Evolutionary conservation across 2,797 vertebrate species (phyloP), one percentile per base, ranked within the genome.

Genomic region (Siniperca undulata): DNA sequence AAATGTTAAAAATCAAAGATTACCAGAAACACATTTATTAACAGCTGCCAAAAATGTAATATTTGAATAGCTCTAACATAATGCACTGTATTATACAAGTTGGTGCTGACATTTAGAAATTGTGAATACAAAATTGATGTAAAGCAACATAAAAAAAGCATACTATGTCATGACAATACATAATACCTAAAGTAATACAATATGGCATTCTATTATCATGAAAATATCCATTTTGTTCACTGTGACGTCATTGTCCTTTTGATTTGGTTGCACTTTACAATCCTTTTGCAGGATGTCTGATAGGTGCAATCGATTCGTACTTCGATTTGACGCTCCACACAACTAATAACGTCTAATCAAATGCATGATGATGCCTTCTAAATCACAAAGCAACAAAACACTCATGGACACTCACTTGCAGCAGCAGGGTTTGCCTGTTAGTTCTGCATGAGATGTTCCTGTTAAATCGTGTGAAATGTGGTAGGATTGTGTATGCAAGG

Each of bases 1-100:
- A 74, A 61, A 74, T 5, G 4, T 62, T 55, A 0, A n/a, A 76
- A 80, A 72, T 16, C 48, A 84, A 85, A 83, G 66, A 73, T 69
- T 79, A 93, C 88, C 89, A 91, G 90, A 93, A 94, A 95, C 82
- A 95, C 86, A 80, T 93, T 94, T 95, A 95, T 93, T 92, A 94
- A 94, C 94, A 96, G 94, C 95, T 95, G 95, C 94, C 94, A 95
- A 93, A 94, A 92, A 93, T 93, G 91, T 94, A 92, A 90, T 94
- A 91, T 93, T 88, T 91, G 86, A 92, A 91, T 90, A 90, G 87
- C 92, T 95, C 92, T 92, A 92, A 93, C 88, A 87, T 91, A 91
- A 93, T 87, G 90, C 91, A 91, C 87, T 88, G 89, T 93, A 84
- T 94, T 81, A 93, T 92, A 94, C 89, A 94, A 88, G 86, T 90